Percentiles rank a stretch among this genome's conserved stretches.
Conservation (phyloP, 2,113 vertebrate species). For the Ia io region DNA sequence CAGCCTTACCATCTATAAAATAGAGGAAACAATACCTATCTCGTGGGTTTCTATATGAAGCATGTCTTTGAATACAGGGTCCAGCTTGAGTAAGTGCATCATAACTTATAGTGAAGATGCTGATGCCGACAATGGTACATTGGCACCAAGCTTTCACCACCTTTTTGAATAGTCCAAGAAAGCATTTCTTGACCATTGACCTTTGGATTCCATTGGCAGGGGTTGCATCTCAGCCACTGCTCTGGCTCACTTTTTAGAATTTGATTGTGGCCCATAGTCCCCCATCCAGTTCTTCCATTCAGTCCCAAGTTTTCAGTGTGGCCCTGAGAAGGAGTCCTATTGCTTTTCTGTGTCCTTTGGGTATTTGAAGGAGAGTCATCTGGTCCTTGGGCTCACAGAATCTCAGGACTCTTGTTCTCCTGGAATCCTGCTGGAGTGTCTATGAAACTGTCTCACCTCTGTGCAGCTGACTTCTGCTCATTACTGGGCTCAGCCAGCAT, state of each 20-base stretch:
- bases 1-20: neutral
- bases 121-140: neutral
- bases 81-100: neutral
- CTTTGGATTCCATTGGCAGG: neutral
- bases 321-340: neutral
- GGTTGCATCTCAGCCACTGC: neutral
- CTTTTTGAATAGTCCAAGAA: slow-evolving; percentile 13
- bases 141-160: neutral
- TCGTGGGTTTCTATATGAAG: neutral
- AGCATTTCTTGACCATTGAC: neutral
- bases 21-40: neutral
- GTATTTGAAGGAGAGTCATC: neutral
- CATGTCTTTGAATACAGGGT: neutral
- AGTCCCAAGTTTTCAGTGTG: neutral
- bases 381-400: neutral
- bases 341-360: neutral
- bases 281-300: neutral
- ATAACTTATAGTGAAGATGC: neutral
- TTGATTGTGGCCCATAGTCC: neutral
- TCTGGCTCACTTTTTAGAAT: slow-evolving; percentile 46
- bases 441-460: neutral
- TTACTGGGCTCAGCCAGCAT: neutral
- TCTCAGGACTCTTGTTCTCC: neutral
- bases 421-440: neutral
- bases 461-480: neutral